Percentiles rank a stretch among this genome's conserved stretches.
phyloP scores from a whole-genome alignment of 2,113 vertebrate species.

The Caloenas nicobarica region DNA sequence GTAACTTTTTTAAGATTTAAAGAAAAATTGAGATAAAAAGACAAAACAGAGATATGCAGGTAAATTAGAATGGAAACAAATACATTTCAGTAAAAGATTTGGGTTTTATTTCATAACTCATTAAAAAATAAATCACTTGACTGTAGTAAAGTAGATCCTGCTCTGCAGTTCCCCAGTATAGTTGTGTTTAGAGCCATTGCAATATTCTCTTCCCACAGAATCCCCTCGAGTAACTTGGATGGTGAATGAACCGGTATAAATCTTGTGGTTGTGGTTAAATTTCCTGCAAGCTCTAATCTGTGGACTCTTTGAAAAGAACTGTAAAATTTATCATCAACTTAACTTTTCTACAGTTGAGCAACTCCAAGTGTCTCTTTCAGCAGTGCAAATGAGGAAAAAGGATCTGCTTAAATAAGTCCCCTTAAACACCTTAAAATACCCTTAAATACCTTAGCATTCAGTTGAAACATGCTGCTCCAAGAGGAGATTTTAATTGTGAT shows the following conservation, averaged over 20 bases:
- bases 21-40: not conserved
- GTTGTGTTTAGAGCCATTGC: not conserved
- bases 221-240: not conserved
- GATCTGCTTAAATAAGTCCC: not conserved
- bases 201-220: not conserved
- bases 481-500: not conserved
- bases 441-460: not conserved
- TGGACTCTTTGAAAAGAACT: not conserved
- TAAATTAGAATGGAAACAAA: not conserved
- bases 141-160: not conserved
- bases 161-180: not conserved
- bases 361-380: not conserved
- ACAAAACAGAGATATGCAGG: not conserved
- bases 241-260: not conserved
- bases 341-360: not conserved
- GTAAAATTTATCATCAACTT: not conserved
- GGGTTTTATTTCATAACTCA: not conserved
- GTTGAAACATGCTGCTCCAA: not conserved
- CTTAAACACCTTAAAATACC: not conserved
- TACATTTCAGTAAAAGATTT: not conserved
- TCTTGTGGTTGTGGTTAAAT: not conserved
- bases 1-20: not conserved
- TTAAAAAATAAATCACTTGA: not conserved
- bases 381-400: not conserved
- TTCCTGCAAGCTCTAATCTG: not conserved